phyloP scores from a whole-genome alignment of 2,113 vertebrate genomes.

The Hymenochirus boettgeri region DNA sequence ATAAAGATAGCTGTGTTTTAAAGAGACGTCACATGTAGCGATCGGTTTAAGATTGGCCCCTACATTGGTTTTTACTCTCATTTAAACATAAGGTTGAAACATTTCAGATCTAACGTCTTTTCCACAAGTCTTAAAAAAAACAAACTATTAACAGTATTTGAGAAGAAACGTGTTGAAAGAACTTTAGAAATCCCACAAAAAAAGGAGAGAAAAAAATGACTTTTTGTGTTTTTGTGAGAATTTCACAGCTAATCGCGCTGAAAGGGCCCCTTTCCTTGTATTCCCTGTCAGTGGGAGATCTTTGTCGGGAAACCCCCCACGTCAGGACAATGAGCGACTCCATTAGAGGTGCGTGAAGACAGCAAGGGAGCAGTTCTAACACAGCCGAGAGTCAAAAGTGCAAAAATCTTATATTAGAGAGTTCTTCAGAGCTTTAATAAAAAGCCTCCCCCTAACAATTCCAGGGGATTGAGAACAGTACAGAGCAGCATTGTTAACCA shows the following conservation, averaged over 20 bases:
- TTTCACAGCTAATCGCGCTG: not conserved
- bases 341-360: slow-evolving; percentile 16
- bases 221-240: not conserved
- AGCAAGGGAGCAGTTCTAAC: slow-evolving; percentile 26
- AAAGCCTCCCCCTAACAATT: slow-evolving; percentile 32
- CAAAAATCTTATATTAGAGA: slow-evolving; percentile 25
- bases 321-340: slow-evolving; percentile 27
- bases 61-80: no score
- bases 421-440: no score
- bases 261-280: slow-evolving; percentile 9
- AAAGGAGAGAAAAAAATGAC: not conserved
- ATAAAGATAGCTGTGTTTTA: no score
- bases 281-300: slow-evolving; percentile 11
- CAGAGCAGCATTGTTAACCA: slow-evolving; percentile 20
- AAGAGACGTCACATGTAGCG: no score
- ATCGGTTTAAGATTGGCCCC: no score
- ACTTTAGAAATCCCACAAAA: no score
- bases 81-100: no score
- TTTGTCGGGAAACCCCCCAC: slow-evolving; percentile 18
- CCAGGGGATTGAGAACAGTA: slow-evolving; percentile 8
- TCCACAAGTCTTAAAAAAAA: no score
- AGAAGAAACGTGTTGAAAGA: no score
- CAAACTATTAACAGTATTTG: no score
- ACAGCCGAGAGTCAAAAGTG: slow-evolving; percentile 30
- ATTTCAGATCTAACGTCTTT: no score